Conservation (phyloP, 2,888 invertebrate species). For the Heliconius erato region DNA sequence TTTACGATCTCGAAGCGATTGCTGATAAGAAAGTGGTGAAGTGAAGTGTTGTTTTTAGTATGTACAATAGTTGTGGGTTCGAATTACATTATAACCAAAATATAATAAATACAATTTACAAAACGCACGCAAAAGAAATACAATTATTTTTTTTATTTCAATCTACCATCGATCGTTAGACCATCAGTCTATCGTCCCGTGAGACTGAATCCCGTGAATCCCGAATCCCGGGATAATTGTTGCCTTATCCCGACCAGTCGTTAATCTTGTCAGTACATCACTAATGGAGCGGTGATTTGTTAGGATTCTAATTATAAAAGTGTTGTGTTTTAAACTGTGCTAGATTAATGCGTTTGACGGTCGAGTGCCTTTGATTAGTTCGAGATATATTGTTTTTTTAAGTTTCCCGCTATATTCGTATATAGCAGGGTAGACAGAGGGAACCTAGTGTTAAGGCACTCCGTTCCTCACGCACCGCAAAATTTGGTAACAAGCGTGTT, state of each 20-base stretch:
- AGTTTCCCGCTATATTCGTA: not conserved
- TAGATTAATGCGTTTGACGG: constrained; percentile 45
- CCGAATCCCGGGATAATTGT: constrained; percentile 68
- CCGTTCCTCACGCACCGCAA: too few species aligned
- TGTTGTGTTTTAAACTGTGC: constrained; percentile 46
- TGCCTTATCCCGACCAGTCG: constrained; percentile 70
- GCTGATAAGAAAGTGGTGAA: constrained; percentile 34
- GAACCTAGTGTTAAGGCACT: too few species aligned
- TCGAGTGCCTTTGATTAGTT: constrained; percentile 26
- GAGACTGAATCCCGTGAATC: constrained; percentile 52
- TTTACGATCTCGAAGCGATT: constrained; percentile 43
- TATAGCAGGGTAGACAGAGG: too few species aligned
- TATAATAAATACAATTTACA: not conserved
- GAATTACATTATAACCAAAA: not conserved
- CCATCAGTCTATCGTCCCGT: constrained; percentile 59
- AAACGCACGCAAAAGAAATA: constrained; percentile 54
- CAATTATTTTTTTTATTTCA: constrained; percentile 55
- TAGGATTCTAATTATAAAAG: constrained; percentile 64
- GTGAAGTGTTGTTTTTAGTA: not conserved
- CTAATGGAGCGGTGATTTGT: constrained; percentile 79
- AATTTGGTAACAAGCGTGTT: too few species aligned
- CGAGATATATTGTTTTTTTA: not conserved
- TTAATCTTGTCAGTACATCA: constrained; percentile 70
- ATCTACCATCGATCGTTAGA: constrained; percentile 55
- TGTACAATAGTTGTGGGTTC: not conserved